These are phyloP conservation scores for Callyntrura guangdongensis DNA, from an alignment of 2,888 invertebrate species.

Conservation along the genomic window DNA sequence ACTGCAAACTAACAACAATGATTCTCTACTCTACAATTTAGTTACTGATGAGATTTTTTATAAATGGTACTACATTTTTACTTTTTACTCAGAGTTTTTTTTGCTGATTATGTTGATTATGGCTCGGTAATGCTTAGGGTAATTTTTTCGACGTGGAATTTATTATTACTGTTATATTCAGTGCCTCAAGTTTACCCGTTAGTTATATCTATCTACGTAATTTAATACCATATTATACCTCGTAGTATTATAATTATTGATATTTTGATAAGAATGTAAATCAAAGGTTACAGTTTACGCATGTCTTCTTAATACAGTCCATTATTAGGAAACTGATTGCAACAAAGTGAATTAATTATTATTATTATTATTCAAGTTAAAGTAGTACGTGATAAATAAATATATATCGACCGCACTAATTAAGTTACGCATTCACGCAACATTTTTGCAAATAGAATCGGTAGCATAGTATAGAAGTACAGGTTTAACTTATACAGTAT, in stretches of 20 bases:
- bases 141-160: conserved; percentile 63
- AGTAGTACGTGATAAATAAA: too few species aligned
- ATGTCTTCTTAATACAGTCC: conserved; percentile 42
- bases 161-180: conserved; percentile 4
- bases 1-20: neutral
- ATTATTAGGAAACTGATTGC: conserved; percentile 6
- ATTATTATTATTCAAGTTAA: too few species aligned
- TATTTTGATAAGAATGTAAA: conserved; percentile 36
- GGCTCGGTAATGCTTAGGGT: conserved; percentile 50
- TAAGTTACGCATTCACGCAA: neutral
- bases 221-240: too few species aligned
- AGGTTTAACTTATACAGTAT: too few species aligned
- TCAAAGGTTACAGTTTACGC: conserved; percentile 53
- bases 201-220: neutral
- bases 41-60: neutral
- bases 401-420: too few species aligned
- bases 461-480: too few species aligned
- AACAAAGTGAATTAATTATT: neutral
- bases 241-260: neutral
- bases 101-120: neutral
- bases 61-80: neutral
- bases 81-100: too few species aligned
- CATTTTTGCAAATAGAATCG: neutral
- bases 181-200: conserved; percentile 50
- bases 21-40: neutral